These are phyloP conservation scores for Diachrysia chrysitis DNA, from an alignment of 2,888 invertebrate genomes.

Conservation along the genomic window DNA sequence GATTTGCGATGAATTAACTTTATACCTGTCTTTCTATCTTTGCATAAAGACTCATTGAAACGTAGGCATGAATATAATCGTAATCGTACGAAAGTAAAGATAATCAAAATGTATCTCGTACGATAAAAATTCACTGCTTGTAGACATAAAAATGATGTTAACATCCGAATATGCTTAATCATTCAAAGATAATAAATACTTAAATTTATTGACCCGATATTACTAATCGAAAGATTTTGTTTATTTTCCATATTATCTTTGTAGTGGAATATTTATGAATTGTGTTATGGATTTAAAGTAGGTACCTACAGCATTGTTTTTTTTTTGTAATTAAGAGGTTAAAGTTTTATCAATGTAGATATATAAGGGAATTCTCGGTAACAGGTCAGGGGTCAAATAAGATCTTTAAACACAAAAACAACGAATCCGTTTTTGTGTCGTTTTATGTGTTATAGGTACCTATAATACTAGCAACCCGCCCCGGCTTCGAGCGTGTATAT, in stretches of 20 bases:
- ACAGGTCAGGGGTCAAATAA: not conserved
- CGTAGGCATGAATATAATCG: too few relatives aligned
- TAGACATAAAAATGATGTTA: too few relatives aligned
- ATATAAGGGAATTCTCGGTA: slow-evolving; percentile 3
- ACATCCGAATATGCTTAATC: not conserved
- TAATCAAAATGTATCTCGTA: too few relatives aligned
- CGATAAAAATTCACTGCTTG: too few relatives aligned
- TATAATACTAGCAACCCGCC: too few relatives aligned
- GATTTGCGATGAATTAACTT: too few relatives aligned
- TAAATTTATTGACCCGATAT: not conserved
- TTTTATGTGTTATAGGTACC: not conserved
- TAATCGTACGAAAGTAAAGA: too few relatives aligned
- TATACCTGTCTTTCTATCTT: too few relatives aligned
- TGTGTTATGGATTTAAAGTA: not conserved
- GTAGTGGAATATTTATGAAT: not conserved
- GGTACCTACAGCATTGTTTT: not conserved
- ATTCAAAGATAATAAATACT: not conserved
- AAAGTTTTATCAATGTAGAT: not conserved
- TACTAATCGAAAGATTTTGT: not conserved
- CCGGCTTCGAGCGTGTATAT: too few relatives aligned
- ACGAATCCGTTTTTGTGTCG: not conserved
- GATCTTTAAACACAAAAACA: not conserved
- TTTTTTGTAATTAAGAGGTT: not conserved
- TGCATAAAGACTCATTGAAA: too few relatives aligned
- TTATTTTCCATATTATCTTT: not conserved